Evolutionary conservation across 1,140 invertebrate species (phyloP).

Genomic region (Lethrus apterus): DNA sequence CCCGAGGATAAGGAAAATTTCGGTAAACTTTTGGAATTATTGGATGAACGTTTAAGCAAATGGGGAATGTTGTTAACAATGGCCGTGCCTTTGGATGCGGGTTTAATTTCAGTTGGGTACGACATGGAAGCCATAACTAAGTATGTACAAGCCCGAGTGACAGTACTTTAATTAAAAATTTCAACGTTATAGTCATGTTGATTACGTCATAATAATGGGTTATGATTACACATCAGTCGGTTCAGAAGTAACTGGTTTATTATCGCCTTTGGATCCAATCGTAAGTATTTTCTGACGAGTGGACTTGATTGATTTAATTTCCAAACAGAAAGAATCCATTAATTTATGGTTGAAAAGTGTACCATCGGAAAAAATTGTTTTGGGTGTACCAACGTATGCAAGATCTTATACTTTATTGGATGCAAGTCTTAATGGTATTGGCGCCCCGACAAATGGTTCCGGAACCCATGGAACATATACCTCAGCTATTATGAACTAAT

Average conservation of each 20-base stretch:
- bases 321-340: neutral
- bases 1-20: too few relatives aligned
- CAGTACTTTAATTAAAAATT: too few relatives aligned
- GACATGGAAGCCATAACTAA: too few relatives aligned
- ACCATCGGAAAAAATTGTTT: slow-evolving; percentile 48
- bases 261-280: neutral
- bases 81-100: too few relatives aligned
- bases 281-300: neutral
- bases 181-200: too few relatives aligned
- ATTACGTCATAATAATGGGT: too few relatives aligned
- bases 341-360: neutral
- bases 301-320: neutral
- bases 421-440: slow-evolving; percentile 38
- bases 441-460: slow-evolving; percentile 39
- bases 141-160: too few relatives aligned
- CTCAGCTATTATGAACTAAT: slow-evolving; percentile 56
- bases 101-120: too few relatives aligned
- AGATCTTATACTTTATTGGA: slow-evolving; percentile 49
- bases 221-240: neutral
- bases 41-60: too few relatives aligned
- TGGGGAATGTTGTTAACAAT: too few relatives aligned
- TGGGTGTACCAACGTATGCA: slow-evolving; percentile 57
- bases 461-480: slow-evolving; percentile 57
- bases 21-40: too few relatives aligned
- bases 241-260: neutral